Evolutionary conservation across 2,797 vertebrate species (phyloP), one percentile per base, ranked within the genome.

Genomic region (Myotis vivesi): DNA sequence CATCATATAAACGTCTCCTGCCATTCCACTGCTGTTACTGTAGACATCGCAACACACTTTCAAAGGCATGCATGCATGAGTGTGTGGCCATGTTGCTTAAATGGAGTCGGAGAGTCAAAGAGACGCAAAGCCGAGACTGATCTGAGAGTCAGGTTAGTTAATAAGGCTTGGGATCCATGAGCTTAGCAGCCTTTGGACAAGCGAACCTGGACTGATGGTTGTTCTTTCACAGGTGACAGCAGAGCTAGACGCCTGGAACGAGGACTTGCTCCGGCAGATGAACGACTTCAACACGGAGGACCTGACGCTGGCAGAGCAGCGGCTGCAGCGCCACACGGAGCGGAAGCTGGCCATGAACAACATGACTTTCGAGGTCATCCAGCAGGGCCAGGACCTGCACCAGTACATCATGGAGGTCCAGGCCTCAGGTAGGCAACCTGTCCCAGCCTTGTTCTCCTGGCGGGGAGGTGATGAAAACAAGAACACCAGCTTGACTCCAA

Each of bases 361-460:
- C 98, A 99, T 99, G 99, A 99, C 99, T 51, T 99, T 99, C 17
- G 99, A 99, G 96, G 99, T 99, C 91, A 99, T 99, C 98, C 99
- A 99, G 95, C 99, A 99, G 97, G 99, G 99, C 5, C 99, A 99
- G 76, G 99, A 99, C 97, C 98, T 99, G 91, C 99, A 99, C 96
- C 99, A 99, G 68, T 99, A 99, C 97, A 99, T 99, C 98, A 99
- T 99, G 99, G 99, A 99, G 97, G 99, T 99, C 64, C 99, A 99
- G 96, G 99, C 99, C 55, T 99, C 99, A 98, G 99, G 99, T 99
- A 96, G 93, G 97, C 7, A 15, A 2, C 17, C 41, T 55, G 3
- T 13, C 16, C 46, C 2, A 0, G 25, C 20, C 68, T 73, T 9
- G 19, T 75, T 38, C 57, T 38, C 30, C 59, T 12, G 13, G 30